A percentile compares a stretch with the other conserved stretches of the same genome.
Evolutionary conservation across 2,888 invertebrate species (phyloP).

Genomic region (Taphrorychus bicolor): DNA sequence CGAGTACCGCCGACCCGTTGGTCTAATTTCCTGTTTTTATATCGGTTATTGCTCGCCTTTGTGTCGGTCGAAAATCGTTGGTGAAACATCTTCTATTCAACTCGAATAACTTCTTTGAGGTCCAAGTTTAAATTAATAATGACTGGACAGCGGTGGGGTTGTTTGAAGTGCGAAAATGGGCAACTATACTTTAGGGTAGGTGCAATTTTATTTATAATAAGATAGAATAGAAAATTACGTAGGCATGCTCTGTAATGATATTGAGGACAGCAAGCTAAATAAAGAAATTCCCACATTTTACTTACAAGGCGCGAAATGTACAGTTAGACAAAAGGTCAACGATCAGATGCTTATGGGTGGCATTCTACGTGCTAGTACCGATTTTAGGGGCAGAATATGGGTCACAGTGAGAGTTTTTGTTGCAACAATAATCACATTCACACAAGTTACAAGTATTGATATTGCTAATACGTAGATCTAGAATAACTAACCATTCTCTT

Average conservation of each 20-base stretch:
- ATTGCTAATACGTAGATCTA: neutral
- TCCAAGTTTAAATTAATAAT: neutral
- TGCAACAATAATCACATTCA: neutral
- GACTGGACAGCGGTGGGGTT: neutral
- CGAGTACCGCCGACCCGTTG: neutral
- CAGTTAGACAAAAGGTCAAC: conserved; percentile 58
- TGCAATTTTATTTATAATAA: neutral
- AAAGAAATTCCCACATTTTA: neutral
- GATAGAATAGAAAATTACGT: no score
- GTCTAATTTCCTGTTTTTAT: neutral
- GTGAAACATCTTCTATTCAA: neutral
- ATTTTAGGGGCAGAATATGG: neutral
- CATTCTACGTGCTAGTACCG: neutral
- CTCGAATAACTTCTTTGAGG: neutral
- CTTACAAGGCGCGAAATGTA: conserved; percentile 46
- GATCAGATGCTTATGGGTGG: conserved; percentile 47
- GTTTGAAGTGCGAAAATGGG: neutral
- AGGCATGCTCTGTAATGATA: neutral
- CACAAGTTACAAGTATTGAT: no score
- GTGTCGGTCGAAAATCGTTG: no score
- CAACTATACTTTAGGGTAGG: neutral
- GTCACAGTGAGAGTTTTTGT: neutral
- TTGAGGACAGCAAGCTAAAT: neutral
- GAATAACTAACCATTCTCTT: no score
- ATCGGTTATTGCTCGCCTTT: neutral